Percentiles rank a stretch among this genome's conserved stretches.
Conservation (phyloP, 2,888 invertebrate genomes). For the Brenthis hecate region DNA sequence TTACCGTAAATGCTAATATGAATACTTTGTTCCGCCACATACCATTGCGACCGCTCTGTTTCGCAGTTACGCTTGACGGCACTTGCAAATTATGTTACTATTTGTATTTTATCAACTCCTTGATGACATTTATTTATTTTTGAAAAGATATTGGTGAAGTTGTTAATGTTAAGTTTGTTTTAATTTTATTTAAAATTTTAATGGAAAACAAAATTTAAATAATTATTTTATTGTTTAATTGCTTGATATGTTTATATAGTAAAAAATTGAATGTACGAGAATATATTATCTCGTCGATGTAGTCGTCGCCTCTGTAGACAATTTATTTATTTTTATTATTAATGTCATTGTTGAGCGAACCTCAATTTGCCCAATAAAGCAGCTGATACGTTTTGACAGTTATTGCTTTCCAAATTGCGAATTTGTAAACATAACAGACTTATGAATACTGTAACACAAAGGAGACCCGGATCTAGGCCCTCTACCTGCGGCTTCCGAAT, state of each 20-base stretch:
- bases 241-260: too few relatives aligned
- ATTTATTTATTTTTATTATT: slow-evolving; percentile 16
- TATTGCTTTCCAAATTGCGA: slow-evolving; percentile 74
- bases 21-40: slow-evolving; percentile 75
- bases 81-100: slow-evolving; percentile 33
- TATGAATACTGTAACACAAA: slow-evolving; percentile 65
- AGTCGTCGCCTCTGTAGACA: too few relatives aligned
- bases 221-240: too few relatives aligned
- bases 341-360: slow-evolving; percentile 38
- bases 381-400: slow-evolving; percentile 76
- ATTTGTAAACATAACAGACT: slow-evolving; percentile 77
- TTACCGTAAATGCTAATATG: slow-evolving; percentile 69
- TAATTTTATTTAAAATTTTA: background rate
- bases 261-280: too few relatives aligned
- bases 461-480: slow-evolving; percentile 75
- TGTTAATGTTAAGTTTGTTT: too few relatives aligned
- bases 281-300: too few relatives aligned
- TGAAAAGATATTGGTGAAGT: too few relatives aligned
- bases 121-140: background rate
- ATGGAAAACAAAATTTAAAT: too few relatives aligned
- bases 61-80: slow-evolving; percentile 58
- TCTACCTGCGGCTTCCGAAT: slow-evolving; percentile 82
- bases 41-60: slow-evolving; percentile 52
- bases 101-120: slow-evolving; percentile 27
- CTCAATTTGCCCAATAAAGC: slow-evolving; percentile 66